Conservation (phyloP, 2,888 invertebrate species). For the Euphydryas editha region DNA sequence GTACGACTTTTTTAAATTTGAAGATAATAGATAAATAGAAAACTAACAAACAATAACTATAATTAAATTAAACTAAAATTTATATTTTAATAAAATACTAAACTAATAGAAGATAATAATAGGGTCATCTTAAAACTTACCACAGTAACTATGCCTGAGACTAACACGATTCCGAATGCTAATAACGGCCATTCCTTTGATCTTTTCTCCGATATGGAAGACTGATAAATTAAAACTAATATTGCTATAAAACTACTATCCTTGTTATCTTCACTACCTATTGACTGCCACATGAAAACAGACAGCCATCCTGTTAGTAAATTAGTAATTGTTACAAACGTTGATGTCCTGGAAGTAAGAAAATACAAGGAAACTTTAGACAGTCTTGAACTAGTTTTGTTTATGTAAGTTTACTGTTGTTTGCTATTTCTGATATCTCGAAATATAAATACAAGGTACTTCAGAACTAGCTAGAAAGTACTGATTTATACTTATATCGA, state of each 20-base stretch:
- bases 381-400: too few species aligned
- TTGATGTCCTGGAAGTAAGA: slow-evolving; percentile 81
- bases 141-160: slow-evolving; percentile 85
- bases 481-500: too few species aligned
- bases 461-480: too few species aligned
- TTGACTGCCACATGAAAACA: slow-evolving; percentile 82
- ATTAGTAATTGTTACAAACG: slow-evolving; percentile 82
- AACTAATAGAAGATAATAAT: neutral
- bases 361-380: too few species aligned
- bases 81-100: neutral
- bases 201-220: slow-evolving; percentile 71
- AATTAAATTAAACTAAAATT: too few species aligned
- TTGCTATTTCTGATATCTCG: too few species aligned
- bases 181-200: slow-evolving; percentile 83
- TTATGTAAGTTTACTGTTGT: too few species aligned
- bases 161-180: slow-evolving; percentile 79
- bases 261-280: slow-evolving; percentile 65
- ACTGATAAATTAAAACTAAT: slow-evolving; percentile 84
- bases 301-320: slow-evolving; percentile 83
- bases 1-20: too few species aligned
- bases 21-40: too few species aligned
- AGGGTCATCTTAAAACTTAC: slow-evolving; percentile 64
- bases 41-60: too few species aligned
- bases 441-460: too few species aligned
- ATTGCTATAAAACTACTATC: slow-evolving; percentile 84